These are phyloP conservation scores for Bucorvus abyssinicus DNA, from an alignment of 2,797 vertebrate genomes.

Conservation along the genomic window DNA sequence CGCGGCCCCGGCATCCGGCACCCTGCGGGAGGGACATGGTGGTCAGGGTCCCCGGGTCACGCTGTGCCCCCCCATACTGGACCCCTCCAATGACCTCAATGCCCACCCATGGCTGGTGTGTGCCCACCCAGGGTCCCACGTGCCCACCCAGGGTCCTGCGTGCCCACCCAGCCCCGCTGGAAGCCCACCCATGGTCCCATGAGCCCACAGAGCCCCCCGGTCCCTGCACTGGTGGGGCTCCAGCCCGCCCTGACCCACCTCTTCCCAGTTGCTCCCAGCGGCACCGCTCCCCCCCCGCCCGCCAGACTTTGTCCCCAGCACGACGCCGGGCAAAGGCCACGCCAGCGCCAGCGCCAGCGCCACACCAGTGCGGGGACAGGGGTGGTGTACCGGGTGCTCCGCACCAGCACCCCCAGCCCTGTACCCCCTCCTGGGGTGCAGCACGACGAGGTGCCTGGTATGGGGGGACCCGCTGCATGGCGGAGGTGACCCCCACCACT, in stretches of 20 bases:
- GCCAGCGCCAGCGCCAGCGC: neutral
- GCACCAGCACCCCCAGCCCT: neutral
- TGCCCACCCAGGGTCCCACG: neutral
- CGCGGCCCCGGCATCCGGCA: neutral
- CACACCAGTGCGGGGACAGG: rapidly evolving
- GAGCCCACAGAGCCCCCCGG: too few relatives aligned
- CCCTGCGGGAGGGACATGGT: neutral
- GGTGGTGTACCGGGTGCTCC: neutral
- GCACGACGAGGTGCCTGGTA: too few relatives aligned
- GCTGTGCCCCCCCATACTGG: neutral
- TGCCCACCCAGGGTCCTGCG: neutral
- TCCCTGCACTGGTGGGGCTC: too few relatives aligned
- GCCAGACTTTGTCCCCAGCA: neutral
- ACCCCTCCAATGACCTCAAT: neutral
- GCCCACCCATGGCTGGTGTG: neutral
- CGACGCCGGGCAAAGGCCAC: neutral
- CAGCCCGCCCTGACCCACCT: neutral
- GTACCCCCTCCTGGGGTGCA: too few relatives aligned
- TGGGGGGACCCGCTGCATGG: neutral
- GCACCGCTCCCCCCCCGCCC: neutral
- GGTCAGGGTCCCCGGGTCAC: neutral
- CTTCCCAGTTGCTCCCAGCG: neutral
- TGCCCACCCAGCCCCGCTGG: neutral
- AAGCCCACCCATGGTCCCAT: neutral
- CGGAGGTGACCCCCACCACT: neutral